These are phyloP conservation scores for Pammene aurita DNA, from an alignment of 2,888 invertebrate genomes.

Conservation along the genomic window DNA sequence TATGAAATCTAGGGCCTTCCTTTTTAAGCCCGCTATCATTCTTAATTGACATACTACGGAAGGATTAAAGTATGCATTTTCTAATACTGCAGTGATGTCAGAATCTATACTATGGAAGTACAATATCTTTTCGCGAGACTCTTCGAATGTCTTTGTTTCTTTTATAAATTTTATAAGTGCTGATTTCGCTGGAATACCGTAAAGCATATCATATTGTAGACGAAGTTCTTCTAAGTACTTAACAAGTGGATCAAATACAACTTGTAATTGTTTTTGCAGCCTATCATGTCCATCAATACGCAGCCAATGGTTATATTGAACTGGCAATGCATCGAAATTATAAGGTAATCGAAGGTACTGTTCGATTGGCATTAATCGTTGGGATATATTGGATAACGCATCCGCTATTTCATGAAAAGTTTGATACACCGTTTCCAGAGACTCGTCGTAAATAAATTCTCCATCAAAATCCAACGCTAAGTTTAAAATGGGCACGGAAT, in stretches of 20 bases:
- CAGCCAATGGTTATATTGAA: slow-evolving; percentile 84
- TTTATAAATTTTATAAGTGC: slow-evolving; percentile 76
- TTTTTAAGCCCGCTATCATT: slow-evolving; percentile 85
- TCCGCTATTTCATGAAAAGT: slow-evolving; percentile 84
- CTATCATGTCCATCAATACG: slow-evolving; percentile 76
- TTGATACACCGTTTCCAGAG: slow-evolving; percentile 79
- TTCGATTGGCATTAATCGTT: slow-evolving; percentile 84
- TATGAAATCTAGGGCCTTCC: slow-evolving; percentile 82
- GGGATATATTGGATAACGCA: slow-evolving; percentile 81
- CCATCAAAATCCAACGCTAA: slow-evolving; percentile 82
- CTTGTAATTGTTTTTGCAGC: slow-evolving; percentile 78
- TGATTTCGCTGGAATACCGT: slow-evolving; percentile 75
- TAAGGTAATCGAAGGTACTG: slow-evolving; percentile 72
- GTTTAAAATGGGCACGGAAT: slow-evolving; percentile 84
- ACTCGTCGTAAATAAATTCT: slow-evolving; percentile 84
- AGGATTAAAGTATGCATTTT: slow-evolving; percentile 87
- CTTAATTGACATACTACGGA: slow-evolving; percentile 85
- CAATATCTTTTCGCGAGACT: slow-evolving; percentile 84
- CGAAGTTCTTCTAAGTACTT: slow-evolving; percentile 81
- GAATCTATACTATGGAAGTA: slow-evolving; percentile 84
- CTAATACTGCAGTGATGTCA: slow-evolving; percentile 84
- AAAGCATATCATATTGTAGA: slow-evolving; percentile 82
- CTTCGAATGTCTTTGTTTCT: slow-evolving; percentile 82
- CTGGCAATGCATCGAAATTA: slow-evolving; percentile 78
- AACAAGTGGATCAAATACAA: slow-evolving; percentile 82